A percentile compares a stretch with the other conserved stretches of the same genome.
These are phyloP conservation scores for Aspidiotus rigidus DNA, from an alignment of 2,888 invertebrate genomes.

Conservation along the genomic window DNA sequence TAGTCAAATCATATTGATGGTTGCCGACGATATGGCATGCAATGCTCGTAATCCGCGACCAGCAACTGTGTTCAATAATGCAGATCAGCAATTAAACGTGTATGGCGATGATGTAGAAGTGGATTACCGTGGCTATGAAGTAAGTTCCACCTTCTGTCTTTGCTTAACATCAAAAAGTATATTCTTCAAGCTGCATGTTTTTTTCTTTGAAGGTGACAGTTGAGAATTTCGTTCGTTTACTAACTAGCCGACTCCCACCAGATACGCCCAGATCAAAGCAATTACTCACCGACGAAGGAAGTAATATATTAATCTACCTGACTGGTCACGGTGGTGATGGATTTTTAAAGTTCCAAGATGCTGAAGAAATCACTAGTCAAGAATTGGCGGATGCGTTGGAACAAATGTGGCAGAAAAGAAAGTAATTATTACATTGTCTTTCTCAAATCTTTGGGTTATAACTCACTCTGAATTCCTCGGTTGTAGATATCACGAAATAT, in stretches of 20 bases:
- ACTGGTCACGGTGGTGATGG: constrained; percentile 98
- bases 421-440: constrained; percentile 47
- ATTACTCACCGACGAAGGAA: constrained; percentile 88
- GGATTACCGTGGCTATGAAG: constrained; percentile 89
- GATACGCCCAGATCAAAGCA: constrained; percentile 93
- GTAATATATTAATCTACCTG: constrained; percentile 91
- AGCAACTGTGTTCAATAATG: constrained; percentile 95
- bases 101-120: constrained; percentile 99
- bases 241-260: constrained; percentile 51
- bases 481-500: constrained; percentile 87
- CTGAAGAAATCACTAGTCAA: constrained; percentile 96
- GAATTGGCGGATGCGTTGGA: constrained; percentile 97
- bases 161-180: neutral
- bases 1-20: constrained; percentile 96
- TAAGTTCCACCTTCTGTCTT: constrained; percentile 40
- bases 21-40: constrained; percentile 99
- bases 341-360: constrained; percentile 98
- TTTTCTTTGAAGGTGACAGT: constrained; percentile 69
- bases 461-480: too few species aligned
- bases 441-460: neutral
- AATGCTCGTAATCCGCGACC: constrained; percentile 96
- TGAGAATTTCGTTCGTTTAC: constrained; percentile 91
- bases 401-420: constrained; percentile 98
- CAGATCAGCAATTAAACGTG: constrained; percentile 94
- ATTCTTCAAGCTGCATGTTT: neutral